These are phyloP conservation scores for Yponomeuta sedellus DNA, from an alignment of 2,888 invertebrate species.

Conservation along the genomic window DNA sequence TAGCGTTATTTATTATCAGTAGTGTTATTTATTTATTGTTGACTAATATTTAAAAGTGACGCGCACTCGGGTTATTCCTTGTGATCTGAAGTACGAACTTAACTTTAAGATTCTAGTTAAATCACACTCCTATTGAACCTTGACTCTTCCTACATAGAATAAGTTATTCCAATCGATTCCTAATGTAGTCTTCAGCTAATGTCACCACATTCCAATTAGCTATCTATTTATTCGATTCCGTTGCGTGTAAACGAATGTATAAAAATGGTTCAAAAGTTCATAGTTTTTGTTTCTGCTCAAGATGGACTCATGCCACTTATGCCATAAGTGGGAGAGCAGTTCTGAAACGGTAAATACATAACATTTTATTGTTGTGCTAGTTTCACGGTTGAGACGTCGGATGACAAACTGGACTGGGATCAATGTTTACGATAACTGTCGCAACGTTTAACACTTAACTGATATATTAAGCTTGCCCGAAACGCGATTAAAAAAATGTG, in stretches of 20 bases:
- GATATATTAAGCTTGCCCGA: too few relatives aligned
- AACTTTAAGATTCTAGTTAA: not conserved
- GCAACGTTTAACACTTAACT: too few relatives aligned
- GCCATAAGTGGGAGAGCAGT: constrained; percentile 39
- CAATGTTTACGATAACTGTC: too few relatives aligned
- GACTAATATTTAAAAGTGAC: not conserved
- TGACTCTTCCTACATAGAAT: not conserved
- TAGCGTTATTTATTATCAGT: too few relatives aligned
- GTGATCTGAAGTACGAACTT: constrained; percentile 10
- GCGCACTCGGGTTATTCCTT: not conserved
- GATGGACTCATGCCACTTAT: constrained; percentile 50
- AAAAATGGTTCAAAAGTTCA: not conserved
- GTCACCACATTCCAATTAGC: not conserved
- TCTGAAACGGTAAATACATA: constrained; percentile 40
- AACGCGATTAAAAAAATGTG: too few relatives aligned
- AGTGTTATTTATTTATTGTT: too few relatives aligned
- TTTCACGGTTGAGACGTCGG: not conserved
- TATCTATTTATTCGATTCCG: not conserved
- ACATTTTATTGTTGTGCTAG: not conserved
- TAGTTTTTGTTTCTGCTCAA: constrained; percentile 25
- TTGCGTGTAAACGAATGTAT: not conserved
- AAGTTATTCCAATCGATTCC: not conserved
- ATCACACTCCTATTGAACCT: not conserved
- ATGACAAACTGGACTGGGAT: too few relatives aligned
- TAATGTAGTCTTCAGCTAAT: not conserved